These are phyloP conservation scores for Heterocephalus glaber DNA, from an alignment of 2,113 vertebrate species.

Conservation along the genomic window DNA sequence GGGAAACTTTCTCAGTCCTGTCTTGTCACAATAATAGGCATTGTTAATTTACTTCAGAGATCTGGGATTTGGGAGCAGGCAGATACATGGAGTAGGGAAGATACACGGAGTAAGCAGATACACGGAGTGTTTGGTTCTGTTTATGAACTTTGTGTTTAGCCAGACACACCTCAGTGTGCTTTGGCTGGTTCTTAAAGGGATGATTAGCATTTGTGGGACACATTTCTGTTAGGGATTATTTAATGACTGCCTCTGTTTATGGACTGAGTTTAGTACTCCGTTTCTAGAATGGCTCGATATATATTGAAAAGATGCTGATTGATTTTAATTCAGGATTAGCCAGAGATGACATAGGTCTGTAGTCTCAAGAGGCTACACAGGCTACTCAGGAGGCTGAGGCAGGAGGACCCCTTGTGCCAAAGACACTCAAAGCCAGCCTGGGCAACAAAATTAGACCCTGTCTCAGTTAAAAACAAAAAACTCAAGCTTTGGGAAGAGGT, in stretches of 20 bases:
- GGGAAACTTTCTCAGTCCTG: background rate
- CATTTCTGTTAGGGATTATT: background rate
- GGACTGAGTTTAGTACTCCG: background rate
- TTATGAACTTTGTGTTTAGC: background rate
- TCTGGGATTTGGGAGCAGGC: background rate
- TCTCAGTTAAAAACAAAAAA: background rate
- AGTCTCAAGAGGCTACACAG: no score
- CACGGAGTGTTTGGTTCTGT: background rate
- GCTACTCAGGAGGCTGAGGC: background rate
- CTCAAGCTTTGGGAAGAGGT: background rate
- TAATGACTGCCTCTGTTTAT: background rate
- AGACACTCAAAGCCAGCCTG: background rate
- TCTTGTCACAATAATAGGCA: background rate
- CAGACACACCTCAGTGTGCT: background rate
- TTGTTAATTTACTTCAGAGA: slow-evolving; percentile 44
- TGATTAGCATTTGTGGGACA: background rate
- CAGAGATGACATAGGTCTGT: background rate
- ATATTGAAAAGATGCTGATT: background rate
- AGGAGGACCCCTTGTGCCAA: background rate
- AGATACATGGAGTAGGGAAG: background rate
- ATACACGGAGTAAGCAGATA: background rate
- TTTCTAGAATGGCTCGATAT: background rate
- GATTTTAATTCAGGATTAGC: background rate
- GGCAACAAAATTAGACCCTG: background rate
- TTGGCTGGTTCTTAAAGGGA: background rate